These are phyloP conservation scores for Sylvilagus bachmani DNA, from an alignment of 2,113 vertebrate genomes.

Conservation along the genomic window DNA sequence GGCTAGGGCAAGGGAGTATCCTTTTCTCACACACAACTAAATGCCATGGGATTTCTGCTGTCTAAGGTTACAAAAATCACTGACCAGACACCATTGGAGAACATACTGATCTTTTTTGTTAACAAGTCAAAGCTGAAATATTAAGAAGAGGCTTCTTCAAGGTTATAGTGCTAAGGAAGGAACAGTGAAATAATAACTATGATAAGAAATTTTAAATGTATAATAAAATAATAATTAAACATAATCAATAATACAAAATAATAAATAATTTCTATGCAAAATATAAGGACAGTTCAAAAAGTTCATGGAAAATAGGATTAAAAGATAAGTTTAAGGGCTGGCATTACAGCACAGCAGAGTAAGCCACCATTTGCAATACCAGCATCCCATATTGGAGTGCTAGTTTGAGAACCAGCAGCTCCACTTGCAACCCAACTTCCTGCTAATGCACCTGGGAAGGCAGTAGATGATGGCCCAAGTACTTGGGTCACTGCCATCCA, in stretches of 20 bases:
- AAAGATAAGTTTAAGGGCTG: too few species aligned
- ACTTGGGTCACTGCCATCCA: too few species aligned
- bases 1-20: neutral
- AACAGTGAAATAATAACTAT: neutral
- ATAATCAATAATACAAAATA: too few species aligned
- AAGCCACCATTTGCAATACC: too few species aligned
- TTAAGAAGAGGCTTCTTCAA: neutral
- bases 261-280: neutral
- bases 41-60: neutral
- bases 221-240: too few species aligned
- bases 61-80: neutral
- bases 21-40: constrained; percentile 12
- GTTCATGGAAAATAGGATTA: too few species aligned
- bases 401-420: too few species aligned
- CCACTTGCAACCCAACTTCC: too few species aligned
- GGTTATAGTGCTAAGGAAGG: neutral
- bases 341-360: too few species aligned
- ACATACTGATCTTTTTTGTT: neutral
- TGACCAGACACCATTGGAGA: neutral
- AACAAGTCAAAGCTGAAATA: neutral
- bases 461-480: too few species aligned
- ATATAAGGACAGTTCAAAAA: neutral
- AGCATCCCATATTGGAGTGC: too few species aligned
- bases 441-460: too few species aligned
- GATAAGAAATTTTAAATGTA: neutral